Conservation (phyloP, 2,113 vertebrate species). For the Centrocercus urophasianus region DNA sequence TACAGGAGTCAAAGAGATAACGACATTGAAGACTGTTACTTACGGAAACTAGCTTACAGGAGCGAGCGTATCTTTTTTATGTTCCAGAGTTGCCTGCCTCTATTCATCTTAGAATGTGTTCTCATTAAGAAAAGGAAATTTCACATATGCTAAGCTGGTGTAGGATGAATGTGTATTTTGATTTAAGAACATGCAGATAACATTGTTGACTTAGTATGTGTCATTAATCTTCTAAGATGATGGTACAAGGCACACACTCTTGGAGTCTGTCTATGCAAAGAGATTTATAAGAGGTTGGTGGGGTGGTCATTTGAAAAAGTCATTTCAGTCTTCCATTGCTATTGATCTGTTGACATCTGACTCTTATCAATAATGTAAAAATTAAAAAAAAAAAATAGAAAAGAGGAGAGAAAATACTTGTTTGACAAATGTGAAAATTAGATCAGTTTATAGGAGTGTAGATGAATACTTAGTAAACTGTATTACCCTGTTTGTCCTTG, state of each 20-base stretch:
- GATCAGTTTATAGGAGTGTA: neutral
- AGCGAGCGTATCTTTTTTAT: neutral
- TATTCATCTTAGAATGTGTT: slow-evolving; percentile 14
- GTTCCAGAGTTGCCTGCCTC: slow-evolving; percentile 16
- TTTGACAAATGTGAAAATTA: neutral
- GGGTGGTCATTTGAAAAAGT: neutral
- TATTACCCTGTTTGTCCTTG: slow-evolving; percentile 1
- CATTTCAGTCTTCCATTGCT: neutral
- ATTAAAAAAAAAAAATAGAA: neutral
- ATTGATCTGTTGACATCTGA: neutral
- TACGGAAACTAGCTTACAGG: neutral
- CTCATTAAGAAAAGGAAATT: slow-evolving; percentile 46
- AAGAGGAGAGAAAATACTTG: neutral
- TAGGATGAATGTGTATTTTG: slow-evolving; percentile 39
- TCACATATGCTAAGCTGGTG: neutral
- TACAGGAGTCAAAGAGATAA: neutral
- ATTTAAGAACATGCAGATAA: slow-evolving; percentile 31
- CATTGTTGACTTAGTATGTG: slow-evolving; percentile 36
- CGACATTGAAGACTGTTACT: neutral
- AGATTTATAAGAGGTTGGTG: neutral
- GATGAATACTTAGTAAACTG: neutral
- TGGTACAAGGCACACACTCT: neutral
- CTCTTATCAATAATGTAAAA: neutral
- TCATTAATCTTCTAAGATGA: slow-evolving; percentile 28
- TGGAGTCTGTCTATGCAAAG: neutral